A percentile compares a stretch with the other conserved stretches of the same genome.
Conservation (phyloP, 2,113 vertebrate genomes). For the Chionis minor region DNA sequence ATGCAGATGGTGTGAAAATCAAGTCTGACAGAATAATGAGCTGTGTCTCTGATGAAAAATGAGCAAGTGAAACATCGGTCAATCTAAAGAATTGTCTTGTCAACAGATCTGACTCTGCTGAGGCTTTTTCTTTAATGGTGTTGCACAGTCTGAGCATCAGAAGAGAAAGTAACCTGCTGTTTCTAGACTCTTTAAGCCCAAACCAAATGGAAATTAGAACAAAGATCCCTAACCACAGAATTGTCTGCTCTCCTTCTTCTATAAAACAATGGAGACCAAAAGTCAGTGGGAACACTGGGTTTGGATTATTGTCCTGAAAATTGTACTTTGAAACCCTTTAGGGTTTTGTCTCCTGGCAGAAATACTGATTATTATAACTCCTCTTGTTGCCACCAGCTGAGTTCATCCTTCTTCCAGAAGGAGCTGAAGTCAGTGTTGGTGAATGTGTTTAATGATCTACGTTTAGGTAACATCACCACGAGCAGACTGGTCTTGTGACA, state of each 20-base stretch:
- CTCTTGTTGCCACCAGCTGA: neutral
- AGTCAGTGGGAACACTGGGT: neutral
- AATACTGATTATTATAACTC: neutral
- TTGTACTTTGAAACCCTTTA: neutral
- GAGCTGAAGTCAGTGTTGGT: neutral
- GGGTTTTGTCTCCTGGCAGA: neutral
- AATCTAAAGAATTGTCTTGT: conserved; percentile 1
- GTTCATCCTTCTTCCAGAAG: neutral
- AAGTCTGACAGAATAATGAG: neutral
- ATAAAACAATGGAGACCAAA: neutral
- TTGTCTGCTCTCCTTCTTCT: neutral
- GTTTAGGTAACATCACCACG: neutral
- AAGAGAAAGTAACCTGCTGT: neutral
- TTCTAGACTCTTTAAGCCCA: neutral
- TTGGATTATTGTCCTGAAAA: neutral
- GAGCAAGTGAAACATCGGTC: conserved; percentile 17
- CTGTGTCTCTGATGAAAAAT: conserved; percentile 24
- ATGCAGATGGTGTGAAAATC: conserved; percentile 56
- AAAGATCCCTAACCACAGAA: neutral
- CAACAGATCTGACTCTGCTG: neutral
- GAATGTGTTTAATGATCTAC: neutral
- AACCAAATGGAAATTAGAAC: neutral
- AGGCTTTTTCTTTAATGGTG: neutral
- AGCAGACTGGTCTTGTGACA: neutral
- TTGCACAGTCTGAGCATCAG: neutral